Evolutionary conservation across 2,113 vertebrate genomes (phyloP).

Genomic region (Elaphurus davidianus): DNA sequence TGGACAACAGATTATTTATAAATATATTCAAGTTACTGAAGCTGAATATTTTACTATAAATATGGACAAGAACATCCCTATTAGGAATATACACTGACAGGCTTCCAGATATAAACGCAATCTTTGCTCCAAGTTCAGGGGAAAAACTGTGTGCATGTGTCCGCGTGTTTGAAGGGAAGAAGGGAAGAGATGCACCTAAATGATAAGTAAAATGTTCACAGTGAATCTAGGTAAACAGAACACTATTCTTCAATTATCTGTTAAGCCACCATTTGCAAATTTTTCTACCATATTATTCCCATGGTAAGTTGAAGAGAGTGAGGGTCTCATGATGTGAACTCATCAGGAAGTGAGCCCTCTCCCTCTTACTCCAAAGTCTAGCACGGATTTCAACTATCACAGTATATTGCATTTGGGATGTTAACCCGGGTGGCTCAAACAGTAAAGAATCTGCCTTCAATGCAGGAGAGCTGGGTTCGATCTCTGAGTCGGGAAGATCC

Average conservation of each 20-base stretch:
- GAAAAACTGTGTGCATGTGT: background rate
- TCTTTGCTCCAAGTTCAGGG: background rate
- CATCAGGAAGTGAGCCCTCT: background rate
- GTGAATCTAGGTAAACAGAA: background rate
- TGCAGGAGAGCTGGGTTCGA: background rate
- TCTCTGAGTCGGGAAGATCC: background rate
- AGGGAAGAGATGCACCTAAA: background rate
- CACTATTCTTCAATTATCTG: background rate
- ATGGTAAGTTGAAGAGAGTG: background rate
- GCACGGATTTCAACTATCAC: background rate
- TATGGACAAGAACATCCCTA: background rate
- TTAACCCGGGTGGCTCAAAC: background rate
- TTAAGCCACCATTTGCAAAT: background rate
- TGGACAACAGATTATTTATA: background rate
- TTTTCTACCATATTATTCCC: background rate
- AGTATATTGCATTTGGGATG: background rate
- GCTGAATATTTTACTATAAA: background rate
- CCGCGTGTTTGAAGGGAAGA: background rate
- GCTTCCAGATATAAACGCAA: background rate
- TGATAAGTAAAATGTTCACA: background rate
- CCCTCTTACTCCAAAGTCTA: background rate
- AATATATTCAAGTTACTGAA: background rate
- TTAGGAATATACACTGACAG: background rate
- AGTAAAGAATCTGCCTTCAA: background rate
- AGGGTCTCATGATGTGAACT: background rate